Conservation (phyloP, 2,888 invertebrate genomes). For the Ethmia dodecea region DNA sequence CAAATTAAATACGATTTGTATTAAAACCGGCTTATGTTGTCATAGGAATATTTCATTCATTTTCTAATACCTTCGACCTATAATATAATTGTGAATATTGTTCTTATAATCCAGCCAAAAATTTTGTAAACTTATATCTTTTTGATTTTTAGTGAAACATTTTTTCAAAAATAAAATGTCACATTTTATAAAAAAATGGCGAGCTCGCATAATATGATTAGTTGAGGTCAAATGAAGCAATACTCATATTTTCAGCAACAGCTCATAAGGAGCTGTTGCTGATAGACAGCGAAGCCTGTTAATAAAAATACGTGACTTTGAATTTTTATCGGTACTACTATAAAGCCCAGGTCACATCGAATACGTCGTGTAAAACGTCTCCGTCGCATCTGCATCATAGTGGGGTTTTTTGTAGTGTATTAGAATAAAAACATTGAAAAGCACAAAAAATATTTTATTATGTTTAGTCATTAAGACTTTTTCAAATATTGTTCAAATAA, state of each 20-base stretch:
- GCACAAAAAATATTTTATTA: no score
- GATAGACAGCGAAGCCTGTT: not conserved
- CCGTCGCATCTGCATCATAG: no score
- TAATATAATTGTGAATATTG: not conserved
- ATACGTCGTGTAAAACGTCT: no score
- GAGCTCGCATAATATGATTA: not conserved
- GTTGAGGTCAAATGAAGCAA: not conserved
- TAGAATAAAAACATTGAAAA: no score
- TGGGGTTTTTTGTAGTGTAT: no score
- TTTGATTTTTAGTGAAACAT: not conserved
- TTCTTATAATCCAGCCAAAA: not conserved
- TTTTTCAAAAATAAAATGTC: not conserved
- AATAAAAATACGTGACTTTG: no score
- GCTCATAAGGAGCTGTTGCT: not conserved
- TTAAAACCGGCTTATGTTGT: not conserved
- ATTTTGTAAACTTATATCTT: not conserved
- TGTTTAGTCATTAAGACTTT: no score
- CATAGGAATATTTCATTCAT: not conserved
- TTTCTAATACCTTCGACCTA: not conserved
- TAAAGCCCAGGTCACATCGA: no score
- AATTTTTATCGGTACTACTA: no score
- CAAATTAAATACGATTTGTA: not conserved
- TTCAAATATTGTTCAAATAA: no score
- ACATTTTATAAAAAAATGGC: not conserved
- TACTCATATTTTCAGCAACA: not conserved